These are phyloP conservation scores for Argopecten irradians DNA, from an alignment of 1,140 invertebrate genomes.

Conservation along the genomic window DNA sequence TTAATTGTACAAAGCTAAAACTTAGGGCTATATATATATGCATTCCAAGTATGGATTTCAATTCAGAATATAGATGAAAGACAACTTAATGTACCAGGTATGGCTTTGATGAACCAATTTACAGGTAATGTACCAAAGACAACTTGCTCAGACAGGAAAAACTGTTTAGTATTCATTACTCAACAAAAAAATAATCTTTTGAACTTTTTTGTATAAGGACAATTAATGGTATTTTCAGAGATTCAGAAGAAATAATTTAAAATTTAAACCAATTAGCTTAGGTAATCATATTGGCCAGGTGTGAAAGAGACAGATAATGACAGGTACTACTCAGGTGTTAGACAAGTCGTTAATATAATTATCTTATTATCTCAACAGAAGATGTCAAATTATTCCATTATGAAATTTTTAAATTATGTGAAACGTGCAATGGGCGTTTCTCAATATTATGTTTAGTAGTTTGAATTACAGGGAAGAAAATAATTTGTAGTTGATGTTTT, in stretches of 20 bases:
- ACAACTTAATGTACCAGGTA: neutral
- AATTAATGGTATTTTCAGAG: neutral
- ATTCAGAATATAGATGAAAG: neutral
- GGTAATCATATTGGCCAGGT: neutral
- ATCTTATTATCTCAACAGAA: neutral
- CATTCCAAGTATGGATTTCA: no score
- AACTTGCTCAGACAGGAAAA: neutral
- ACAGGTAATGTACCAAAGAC: neutral
- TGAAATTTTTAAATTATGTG: neutral
- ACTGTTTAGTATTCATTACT: neutral
- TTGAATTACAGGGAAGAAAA: neutral
- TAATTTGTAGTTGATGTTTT: neutral
- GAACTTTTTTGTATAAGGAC: neutral
- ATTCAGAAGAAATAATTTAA: neutral
- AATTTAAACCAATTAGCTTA: neutral
- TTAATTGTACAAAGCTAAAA: neutral
- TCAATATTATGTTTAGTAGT: neutral
- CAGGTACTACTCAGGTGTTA: neutral
- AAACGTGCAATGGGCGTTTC: neutral
- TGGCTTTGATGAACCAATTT: neutral
- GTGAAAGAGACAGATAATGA: neutral
- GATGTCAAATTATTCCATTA: neutral
- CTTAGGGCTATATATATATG: neutral
- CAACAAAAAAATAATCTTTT: neutral
- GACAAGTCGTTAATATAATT: neutral